A percentile compares a stretch with the other conserved stretches of the same genome.
Evolutionary conservation across 2,888 invertebrate species (phyloP).

Genomic region (Habrosyne pyritoides): DNA sequence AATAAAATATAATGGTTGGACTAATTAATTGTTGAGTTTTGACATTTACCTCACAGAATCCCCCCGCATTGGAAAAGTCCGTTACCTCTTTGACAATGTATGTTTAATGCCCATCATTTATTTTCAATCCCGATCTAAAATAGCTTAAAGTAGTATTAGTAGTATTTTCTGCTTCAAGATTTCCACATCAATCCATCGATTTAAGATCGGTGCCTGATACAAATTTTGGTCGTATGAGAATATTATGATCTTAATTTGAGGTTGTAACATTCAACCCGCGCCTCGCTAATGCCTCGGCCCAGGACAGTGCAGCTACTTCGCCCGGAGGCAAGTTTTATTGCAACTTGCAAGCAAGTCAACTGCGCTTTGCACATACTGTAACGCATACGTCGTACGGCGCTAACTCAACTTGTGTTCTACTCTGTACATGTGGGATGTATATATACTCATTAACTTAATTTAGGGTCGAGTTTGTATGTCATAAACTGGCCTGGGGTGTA

Average conservation of each 20-base stretch:
- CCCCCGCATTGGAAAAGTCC: too few species aligned
- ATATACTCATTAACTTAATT: background rate
- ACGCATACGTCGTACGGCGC: constrained; percentile 40
- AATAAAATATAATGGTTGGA: too few species aligned
- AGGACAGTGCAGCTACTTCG: constrained; percentile 19
- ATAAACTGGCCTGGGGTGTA: background rate
- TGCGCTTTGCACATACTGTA: constrained; percentile 51
- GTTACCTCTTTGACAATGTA: too few species aligned
- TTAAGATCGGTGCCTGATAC: too few species aligned
- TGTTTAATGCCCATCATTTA: too few species aligned
- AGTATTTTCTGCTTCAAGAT: too few species aligned
- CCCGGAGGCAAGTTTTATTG: constrained; percentile 70
- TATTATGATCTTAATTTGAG: too few species aligned
- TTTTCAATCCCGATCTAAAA: background rate
- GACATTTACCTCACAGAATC: too few species aligned
- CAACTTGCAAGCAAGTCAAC: constrained; percentile 65
- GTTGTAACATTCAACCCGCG: background rate
- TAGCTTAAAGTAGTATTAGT: too few species aligned
- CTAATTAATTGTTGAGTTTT: too few species aligned
- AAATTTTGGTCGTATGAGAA: too few species aligned
- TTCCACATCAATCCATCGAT: too few species aligned
- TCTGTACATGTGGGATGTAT: background rate
- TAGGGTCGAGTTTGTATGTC: background rate
- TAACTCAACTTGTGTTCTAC: constrained; percentile 12
- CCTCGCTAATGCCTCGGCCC: constrained; percentile 30